phyloP scores from a whole-genome alignment of 2,797 vertebrate genomes.

The Acanthiza pusilla region DNA sequence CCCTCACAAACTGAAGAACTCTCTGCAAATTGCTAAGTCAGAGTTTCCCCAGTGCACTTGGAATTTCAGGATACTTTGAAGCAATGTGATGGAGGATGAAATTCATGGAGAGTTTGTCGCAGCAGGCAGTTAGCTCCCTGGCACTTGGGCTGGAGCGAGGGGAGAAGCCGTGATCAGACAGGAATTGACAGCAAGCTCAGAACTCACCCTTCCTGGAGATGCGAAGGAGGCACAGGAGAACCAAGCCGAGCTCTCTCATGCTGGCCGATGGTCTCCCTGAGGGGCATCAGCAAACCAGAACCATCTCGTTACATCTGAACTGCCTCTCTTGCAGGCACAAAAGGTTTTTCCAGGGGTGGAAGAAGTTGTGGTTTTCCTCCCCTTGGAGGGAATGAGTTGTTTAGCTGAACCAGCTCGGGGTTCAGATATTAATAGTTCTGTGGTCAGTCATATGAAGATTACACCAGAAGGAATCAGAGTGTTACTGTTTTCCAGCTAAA shows the following conservation, averaged over 20 bases:
- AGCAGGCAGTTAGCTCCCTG: background rate
- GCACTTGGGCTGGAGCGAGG: rapidly evolving
- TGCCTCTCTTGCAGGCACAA: background rate
- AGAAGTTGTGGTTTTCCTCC: slow-evolving; percentile 11
- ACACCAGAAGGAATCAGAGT: background rate
- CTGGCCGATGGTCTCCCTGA: background rate
- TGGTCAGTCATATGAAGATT: slow-evolving; percentile 49
- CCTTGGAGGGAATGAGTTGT: slow-evolving; percentile 27
- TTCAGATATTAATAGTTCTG: slow-evolving; percentile 35
- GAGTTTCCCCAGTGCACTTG: background rate
- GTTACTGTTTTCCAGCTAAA: background rate
- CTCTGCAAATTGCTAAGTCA: background rate
- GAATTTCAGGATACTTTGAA: background rate
- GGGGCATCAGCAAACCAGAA: background rate
- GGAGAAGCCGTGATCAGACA: background rate
- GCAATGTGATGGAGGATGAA: rapidly evolving
- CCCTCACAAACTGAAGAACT: rapidly evolving
- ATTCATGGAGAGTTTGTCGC: background rate
- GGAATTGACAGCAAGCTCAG: background rate
- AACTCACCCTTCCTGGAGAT: slow-evolving; percentile 59
- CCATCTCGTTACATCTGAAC: background rate
- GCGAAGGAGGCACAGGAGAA: slow-evolving; percentile 40
- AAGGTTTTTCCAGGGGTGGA: background rate
- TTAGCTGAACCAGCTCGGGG: background rate
- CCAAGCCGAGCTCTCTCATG: background rate